Evolutionary conservation across 2,797 vertebrate species (phyloP).

Genomic region (Myiotriccus ornatus): DNA sequence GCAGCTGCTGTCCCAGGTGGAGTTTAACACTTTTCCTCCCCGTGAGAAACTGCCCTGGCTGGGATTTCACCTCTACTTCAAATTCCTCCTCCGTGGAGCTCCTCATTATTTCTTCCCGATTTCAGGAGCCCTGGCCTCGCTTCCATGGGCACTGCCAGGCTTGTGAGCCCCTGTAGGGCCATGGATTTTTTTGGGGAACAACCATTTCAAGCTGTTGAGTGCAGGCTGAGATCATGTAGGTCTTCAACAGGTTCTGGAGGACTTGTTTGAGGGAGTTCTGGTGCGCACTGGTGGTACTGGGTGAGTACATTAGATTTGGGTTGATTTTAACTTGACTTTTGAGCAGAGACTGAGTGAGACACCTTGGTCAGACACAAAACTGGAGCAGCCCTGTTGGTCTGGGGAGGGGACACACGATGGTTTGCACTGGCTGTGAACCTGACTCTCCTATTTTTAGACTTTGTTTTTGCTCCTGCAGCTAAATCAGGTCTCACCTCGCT

Average conservation of each 20-base stretch:
- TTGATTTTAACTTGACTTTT: not conserved
- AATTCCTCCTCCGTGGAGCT: not conserved
- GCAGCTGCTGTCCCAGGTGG: not conserved
- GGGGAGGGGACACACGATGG: not conserved
- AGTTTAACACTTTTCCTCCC: not conserved
- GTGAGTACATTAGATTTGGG: accelerated
- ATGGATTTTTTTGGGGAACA: not conserved
- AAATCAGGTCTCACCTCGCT: conserved; percentile 20
- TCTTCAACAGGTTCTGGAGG: not conserved
- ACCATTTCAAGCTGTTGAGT: not conserved
- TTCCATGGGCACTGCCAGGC: not conserved
- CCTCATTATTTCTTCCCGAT: not conserved
- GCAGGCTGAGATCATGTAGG: accelerated
- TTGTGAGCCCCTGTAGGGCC: not conserved
- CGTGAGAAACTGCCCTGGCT: not conserved
- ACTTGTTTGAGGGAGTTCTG: not conserved
- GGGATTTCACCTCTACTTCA: not conserved
- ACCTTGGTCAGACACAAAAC: not conserved
- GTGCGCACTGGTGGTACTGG: not conserved
- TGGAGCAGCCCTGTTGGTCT: not conserved
- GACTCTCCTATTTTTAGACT: conserved; percentile 20
- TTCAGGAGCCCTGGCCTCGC: not conserved
- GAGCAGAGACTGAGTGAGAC: not conserved
- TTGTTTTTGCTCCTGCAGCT: not conserved
- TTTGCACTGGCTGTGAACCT: not conserved